phyloP scores from a whole-genome alignment of 2,113 vertebrate species.

The Chaenocephalus aceratus region DNA sequence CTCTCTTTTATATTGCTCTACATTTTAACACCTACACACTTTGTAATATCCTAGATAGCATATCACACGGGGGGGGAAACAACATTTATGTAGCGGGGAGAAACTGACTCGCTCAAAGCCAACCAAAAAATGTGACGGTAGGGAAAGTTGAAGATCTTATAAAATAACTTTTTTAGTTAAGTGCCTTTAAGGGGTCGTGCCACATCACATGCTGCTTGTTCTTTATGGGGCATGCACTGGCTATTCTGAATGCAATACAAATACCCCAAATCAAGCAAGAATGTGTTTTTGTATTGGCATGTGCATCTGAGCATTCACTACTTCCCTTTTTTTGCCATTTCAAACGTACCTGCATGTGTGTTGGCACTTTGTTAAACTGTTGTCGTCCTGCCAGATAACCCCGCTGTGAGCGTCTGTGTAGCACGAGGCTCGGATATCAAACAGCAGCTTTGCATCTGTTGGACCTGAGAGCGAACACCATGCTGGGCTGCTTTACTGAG shows the following conservation, averaged over 20 bases:
- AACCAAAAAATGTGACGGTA: conserved; percentile 4
- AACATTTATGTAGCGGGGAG: conserved; percentile 44
- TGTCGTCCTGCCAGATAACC: conserved; percentile 37
- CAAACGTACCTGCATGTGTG: conserved; percentile 2
- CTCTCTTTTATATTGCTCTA: conserved; percentile 50
- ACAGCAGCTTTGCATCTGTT: conserved; percentile 3
- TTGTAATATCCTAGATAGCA: conserved; percentile 60
- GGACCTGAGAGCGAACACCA: conserved; percentile 21
- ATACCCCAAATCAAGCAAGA: conserved; percentile 10
- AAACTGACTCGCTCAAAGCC: conserved; percentile 20
- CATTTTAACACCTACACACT: conserved; percentile 63
- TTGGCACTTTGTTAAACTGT: conserved; percentile 40
- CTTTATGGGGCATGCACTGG: conserved; percentile 26
- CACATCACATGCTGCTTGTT: conserved; percentile 30
- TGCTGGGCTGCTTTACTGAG: conserved; percentile 34
- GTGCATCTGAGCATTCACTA: conserved; percentile 49
- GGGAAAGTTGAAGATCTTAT: conserved; percentile 37
- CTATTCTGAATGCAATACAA: conserved; percentile 60
- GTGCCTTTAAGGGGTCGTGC: conserved; percentile 10
- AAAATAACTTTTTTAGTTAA: not conserved
- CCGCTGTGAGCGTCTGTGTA: conserved; percentile 62
- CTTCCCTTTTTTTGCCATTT: not conserved
- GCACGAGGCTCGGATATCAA: conserved; percentile 26
- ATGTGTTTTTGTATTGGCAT: conserved; percentile 43
- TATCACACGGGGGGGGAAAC: conserved; percentile 51